Evolutionary conservation across 1,140 invertebrate genomes (phyloP).

Genomic region (Drosophila azteca): DNA sequence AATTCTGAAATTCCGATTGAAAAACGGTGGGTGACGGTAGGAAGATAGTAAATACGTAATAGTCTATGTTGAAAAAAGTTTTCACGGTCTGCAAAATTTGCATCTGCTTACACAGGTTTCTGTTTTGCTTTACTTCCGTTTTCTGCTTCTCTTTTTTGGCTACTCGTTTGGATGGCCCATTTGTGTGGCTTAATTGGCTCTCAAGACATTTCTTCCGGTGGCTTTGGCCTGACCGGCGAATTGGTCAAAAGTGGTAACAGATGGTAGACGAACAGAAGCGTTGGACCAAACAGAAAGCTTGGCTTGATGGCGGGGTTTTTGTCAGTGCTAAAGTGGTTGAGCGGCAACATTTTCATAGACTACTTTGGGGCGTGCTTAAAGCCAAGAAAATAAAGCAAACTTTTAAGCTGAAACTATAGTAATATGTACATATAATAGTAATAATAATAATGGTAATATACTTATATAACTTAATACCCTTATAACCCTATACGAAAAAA

Average conservation of each 20-base stretch:
- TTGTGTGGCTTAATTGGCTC: slow-evolving; percentile 59
- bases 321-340: background rate
- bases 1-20: too few relatives aligned
- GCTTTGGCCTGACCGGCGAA: slow-evolving; percentile 19
- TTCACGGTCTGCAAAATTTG: too few relatives aligned
- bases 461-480: too few relatives aligned
- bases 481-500: too few relatives aligned
- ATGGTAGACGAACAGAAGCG: slow-evolving; percentile 7
- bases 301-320: background rate
- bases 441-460: too few relatives aligned
- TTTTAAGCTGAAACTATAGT: background rate
- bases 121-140: background rate
- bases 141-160: background rate
- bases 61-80: too few relatives aligned
- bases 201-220: slow-evolving; percentile 52
- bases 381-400: background rate
- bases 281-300: background rate
- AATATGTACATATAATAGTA: too few relatives aligned
- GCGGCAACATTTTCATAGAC: background rate
- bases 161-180: slow-evolving; percentile 38
- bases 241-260: slow-evolving; percentile 16
- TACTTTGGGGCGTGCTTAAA: slow-evolving; percentile 19
- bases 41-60: too few relatives aligned
- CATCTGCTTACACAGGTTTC: too few relatives aligned
- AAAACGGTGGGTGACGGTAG: too few relatives aligned